Conservation (phyloP, 2,888 invertebrate species). For the Euplagia quadripunctaria region DNA sequence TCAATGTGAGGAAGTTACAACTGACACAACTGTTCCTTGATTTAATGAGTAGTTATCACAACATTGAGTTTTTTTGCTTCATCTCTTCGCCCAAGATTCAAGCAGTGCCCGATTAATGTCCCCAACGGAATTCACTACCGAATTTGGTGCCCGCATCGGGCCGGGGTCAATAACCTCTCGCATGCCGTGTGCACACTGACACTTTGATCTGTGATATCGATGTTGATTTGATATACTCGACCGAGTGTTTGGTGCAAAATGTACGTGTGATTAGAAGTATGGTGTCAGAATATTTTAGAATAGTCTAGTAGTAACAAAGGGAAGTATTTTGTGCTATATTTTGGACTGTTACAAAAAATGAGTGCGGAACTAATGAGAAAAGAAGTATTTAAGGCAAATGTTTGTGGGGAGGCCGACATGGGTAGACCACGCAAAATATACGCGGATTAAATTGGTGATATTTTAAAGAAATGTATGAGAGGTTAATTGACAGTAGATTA, state of each 20-base stretch:
- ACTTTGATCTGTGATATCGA: conserved; percentile 62
- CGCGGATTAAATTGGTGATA: no score
- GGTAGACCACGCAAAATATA: no score
- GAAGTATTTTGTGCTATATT: neutral
- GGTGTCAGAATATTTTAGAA: neutral
- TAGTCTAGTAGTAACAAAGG: neutral
- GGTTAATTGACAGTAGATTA: no score
- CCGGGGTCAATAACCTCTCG: conserved; percentile 72
- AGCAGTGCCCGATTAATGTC: conserved; percentile 79
- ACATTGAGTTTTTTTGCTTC: conserved; percentile 48
- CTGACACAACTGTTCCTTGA: conserved; percentile 21
- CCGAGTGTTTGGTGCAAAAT: conserved; percentile 32
- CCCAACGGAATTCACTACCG: conserved; percentile 69
- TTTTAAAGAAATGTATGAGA: no score
- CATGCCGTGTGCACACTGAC: conserved; percentile 60
- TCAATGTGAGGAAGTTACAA: conserved; percentile 2
- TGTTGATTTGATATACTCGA: conserved; percentile 65
- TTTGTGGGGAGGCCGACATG: no score
- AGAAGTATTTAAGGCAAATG: no score
- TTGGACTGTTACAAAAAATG: neutral
- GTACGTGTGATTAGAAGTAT: conserved; percentile 16
- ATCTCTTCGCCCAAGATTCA: conserved; percentile 54
- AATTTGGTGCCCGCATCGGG: conserved; percentile 80
- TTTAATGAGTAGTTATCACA: conserved; percentile 30
- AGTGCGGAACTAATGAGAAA: no score